These are phyloP conservation scores for Cataglyphis rosenhaueri DNA, from an alignment of 2,888 invertebrate genomes.

Conservation along the genomic window DNA sequence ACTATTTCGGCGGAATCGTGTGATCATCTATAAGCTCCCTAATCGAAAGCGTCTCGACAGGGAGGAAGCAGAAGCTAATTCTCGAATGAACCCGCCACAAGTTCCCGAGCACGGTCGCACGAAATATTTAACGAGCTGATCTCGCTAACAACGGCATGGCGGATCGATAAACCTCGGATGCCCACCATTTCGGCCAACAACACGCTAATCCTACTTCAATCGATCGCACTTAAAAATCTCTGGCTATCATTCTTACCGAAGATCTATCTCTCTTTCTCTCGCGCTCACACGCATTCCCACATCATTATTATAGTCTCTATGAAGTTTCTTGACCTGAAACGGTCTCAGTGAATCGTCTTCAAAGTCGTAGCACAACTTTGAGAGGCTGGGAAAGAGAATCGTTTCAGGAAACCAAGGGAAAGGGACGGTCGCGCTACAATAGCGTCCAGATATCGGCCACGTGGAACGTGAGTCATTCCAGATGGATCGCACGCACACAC, in stretches of 20 bases:
- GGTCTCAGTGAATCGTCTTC: neutral
- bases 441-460: constrained; percentile 71
- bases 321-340: constrained; percentile 37
- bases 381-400: constrained; percentile 15
- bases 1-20: neutral
- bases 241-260: constrained; percentile 54
- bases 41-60: neutral
- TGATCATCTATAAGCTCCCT: constrained; percentile 2
- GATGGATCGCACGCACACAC: constrained; percentile 46
- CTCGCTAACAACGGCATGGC: constrained; percentile 52
- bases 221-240: constrained; percentile 63
- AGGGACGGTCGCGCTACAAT: constrained; percentile 46
- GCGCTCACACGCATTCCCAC: constrained; percentile 57
- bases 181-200: constrained; percentile 64
- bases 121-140: constrained; percentile 57
- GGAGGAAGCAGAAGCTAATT: neutral
- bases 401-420: neutral
- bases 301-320: constrained; percentile 62
- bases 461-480: constrained; percentile 27
- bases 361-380: constrained; percentile 48
- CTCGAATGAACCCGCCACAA: constrained; percentile 68
- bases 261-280: constrained; percentile 26
- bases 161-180: constrained; percentile 57
- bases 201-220: constrained; percentile 60
- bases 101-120: constrained; percentile 67